A percentile compares a stretch with the other conserved stretches of the same genome.
These are phyloP conservation scores for Entelurus aequoreus DNA, from an alignment of 2,113 vertebrate species.

Conservation along the genomic window DNA sequence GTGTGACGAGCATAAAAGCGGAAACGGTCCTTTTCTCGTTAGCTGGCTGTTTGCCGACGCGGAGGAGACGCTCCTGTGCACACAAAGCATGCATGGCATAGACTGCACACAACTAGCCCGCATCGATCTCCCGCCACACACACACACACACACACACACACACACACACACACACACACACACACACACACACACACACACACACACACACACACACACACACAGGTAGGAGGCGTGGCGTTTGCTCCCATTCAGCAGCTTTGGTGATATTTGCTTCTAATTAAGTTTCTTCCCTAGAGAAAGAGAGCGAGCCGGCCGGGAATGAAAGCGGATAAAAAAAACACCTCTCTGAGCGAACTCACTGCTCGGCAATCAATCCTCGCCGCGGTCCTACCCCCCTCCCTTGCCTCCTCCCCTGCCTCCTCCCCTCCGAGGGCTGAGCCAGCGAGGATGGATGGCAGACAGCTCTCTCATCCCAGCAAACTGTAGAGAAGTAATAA, in stretches of 20 bases:
- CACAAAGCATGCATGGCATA: constrained; percentile 37
- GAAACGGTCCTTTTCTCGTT: too few species aligned
- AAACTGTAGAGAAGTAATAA: constrained; percentile 63
- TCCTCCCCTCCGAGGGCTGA: constrained; percentile 33
- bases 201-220: constrained; percentile 18
- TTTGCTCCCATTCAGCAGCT: constrained; percentile 42
- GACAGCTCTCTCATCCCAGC: constrained; percentile 51
- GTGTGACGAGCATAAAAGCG: too few species aligned
- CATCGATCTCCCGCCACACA: constrained; percentile 60
- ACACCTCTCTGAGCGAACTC: constrained; percentile 43
- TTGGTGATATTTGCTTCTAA: constrained; percentile 78
- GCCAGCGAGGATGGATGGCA: constrained; percentile 47
- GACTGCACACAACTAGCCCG: constrained; percentile 45
- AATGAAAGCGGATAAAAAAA: constrained; percentile 54
- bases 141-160: constrained; percentile 3
- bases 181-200: constrained; percentile 4
- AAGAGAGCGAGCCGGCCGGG: constrained; percentile 45
- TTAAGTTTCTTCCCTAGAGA: constrained; percentile 67
- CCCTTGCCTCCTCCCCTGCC: neutral
- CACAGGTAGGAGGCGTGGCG: constrained; percentile 50
- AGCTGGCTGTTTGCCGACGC: neutral
- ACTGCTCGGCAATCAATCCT: constrained; percentile 59
- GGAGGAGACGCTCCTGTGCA: constrained; percentile 1
- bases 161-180: constrained; percentile 26
- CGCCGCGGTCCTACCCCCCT: neutral